Evolutionary conservation across 2,888 invertebrate species (phyloP).

Genomic region (Plagodis pulveraria): DNA sequence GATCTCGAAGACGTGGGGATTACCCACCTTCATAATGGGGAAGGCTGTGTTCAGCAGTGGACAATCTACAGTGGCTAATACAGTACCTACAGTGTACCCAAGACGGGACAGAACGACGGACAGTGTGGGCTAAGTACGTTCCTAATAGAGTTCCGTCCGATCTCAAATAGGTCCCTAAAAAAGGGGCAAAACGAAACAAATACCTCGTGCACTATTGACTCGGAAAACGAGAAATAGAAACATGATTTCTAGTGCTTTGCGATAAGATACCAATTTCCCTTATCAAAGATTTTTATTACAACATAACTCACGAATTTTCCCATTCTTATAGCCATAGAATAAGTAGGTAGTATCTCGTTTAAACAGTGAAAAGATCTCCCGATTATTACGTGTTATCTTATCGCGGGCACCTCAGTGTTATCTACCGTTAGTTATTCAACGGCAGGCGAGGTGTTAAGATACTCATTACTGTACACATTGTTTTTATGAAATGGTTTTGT

Average conservation of each 20-base stretch:
- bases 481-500: constrained; percentile 33
- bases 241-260: neutral
- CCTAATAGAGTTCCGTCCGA: too few species aligned
- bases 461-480: constrained; percentile 19
- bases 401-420: constrained; percentile 44
- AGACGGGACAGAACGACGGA: too few species aligned
- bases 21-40: too few species aligned
- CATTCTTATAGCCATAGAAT: constrained; percentile 11
- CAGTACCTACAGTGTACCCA: too few species aligned
- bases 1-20: too few species aligned
- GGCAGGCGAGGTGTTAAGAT: constrained; percentile 26
- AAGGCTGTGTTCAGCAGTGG: too few species aligned
- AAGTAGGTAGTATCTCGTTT: constrained; percentile 38
- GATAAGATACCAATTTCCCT: neutral
- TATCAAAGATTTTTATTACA: constrained; percentile 2
- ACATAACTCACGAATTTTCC: constrained; percentile 14
- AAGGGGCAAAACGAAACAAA: too few species aligned
- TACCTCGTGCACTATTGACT: too few species aligned
- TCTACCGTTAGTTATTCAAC: constrained; percentile 37
- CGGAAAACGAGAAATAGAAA: neutral
- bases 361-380: constrained; percentile 61
- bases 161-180: too few species aligned
- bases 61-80: too few species aligned
- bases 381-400: constrained; percentile 68
- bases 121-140: too few species aligned